Percentiles rank a stretch among this genome's conserved stretches.
Conservation (phyloP, 2,113 vertebrate genomes). For the Melanotaenia duboulayi region DNA sequence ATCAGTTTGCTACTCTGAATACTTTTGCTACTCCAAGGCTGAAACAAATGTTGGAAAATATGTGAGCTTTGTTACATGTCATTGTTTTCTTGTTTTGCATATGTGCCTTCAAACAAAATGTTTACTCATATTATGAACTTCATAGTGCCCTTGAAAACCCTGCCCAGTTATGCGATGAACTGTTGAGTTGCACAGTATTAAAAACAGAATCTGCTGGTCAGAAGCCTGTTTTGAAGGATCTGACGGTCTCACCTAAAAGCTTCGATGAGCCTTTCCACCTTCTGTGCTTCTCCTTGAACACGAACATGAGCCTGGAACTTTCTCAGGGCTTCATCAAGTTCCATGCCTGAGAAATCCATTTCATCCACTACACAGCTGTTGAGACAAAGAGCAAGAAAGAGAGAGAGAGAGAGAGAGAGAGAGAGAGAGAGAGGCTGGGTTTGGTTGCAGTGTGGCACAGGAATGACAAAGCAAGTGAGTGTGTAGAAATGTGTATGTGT, state of each 20-base stretch:
- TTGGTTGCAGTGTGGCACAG: slow-evolving; percentile 18
- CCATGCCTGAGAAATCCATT: slow-evolving; percentile 99
- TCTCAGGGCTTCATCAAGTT: slow-evolving; percentile 95
- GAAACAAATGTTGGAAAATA: slow-evolving; percentile 24
- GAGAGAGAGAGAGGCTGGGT: slow-evolving; percentile 8
- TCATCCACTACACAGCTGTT: slow-evolving; percentile 96
- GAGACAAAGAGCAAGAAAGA: slow-evolving; percentile 4
- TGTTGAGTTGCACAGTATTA: slow-evolving; percentile 22
- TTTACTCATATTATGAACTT: slow-evolving; percentile 36
- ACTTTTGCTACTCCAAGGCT: slow-evolving; percentile 30
- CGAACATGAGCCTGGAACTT: slow-evolving; percentile 99
- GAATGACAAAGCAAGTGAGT: slow-evolving; percentile 33
- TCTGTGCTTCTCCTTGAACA: slow-evolving; percentile 97
- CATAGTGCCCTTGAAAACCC: slow-evolving; percentile 20
- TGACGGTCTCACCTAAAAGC: slow-evolving; percentile 91
- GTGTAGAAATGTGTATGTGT: neutral
- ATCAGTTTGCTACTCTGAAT: slow-evolving; percentile 43
- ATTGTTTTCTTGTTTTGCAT: slow-evolving; percentile 45
- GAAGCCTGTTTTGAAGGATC: slow-evolving; percentile 19
- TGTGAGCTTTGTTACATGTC: slow-evolving; percentile 14
- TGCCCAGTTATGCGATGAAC: slow-evolving; percentile 34
- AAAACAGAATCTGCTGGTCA: slow-evolving; percentile 42
- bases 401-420: neutral
- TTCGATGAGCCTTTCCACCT: slow-evolving; percentile 99
- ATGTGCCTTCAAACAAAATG: slow-evolving; percentile 44